A percentile compares a stretch with the other conserved stretches of the same genome.
These are phyloP conservation scores for Lathamus discolor DNA, from an alignment of 2,113 vertebrate genomes.

Conservation along the genomic window DNA sequence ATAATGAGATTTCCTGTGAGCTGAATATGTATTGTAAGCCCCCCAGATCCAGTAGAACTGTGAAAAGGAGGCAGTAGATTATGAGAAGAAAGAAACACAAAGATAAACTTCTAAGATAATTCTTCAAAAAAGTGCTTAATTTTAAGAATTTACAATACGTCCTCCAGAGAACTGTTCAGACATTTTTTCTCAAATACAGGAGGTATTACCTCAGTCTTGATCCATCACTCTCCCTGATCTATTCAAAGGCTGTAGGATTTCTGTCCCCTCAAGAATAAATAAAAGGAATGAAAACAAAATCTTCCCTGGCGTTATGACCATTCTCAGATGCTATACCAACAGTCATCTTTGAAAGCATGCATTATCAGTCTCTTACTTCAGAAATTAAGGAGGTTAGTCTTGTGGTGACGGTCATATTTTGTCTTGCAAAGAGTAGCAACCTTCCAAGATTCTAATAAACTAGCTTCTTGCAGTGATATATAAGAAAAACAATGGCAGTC, in stretches of 20 bases:
- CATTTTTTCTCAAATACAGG: not conserved
- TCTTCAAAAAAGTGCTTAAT: slow-evolving; percentile 32
- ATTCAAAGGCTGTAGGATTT: slow-evolving; percentile 16
- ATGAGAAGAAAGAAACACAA: slow-evolving; percentile 14
- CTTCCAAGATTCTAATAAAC: not conserved
- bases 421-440: not conserved
- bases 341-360: not conserved
- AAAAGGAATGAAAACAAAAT: not conserved
- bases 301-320: not conserved
- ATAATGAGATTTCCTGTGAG: slow-evolving; percentile 41
- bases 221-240: not conserved
- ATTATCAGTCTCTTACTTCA: not conserved
- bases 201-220: not conserved
- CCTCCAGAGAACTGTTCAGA: not conserved
- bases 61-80: slow-evolving; percentile 20
- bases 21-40: not conserved
- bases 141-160: slow-evolving; percentile 1
- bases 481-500: not conserved
- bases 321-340: not conserved
- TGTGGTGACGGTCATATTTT: not conserved
- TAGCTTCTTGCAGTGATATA: not conserved
- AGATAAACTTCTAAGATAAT: slow-evolving; percentile 33
- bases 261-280: not conserved
- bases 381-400: not conserved
- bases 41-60: not conserved